These are phyloP conservation scores for Caenorhabditis brenneri DNA, from an alignment of 1,140 invertebrate genomes.

Conservation along the genomic window DNA sequence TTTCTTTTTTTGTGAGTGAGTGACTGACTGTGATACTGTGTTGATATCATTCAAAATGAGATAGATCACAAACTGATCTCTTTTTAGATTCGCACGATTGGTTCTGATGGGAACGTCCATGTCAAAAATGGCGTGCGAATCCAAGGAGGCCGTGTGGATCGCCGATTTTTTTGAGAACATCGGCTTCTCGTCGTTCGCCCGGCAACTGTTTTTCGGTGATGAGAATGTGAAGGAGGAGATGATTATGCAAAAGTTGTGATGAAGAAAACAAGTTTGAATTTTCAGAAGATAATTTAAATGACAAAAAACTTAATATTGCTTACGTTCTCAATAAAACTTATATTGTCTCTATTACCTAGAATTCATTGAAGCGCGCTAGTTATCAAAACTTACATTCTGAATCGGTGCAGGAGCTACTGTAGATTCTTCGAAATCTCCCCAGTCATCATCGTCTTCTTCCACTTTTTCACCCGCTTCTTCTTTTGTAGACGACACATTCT, in stretches of 20 bases:
- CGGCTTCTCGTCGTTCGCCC: conserved; percentile 64
- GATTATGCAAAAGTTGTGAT: background rate
- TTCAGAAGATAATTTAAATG: no score
- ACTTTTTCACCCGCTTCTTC: background rate
- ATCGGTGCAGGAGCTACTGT: background rate
- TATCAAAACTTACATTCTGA: background rate
- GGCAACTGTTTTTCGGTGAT: conserved; percentile 64
- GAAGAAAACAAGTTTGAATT: no score
- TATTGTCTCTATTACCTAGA: no score
- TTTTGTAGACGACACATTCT: background rate
- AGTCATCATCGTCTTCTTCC: background rate
- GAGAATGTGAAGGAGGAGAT: conserved; percentile 45
- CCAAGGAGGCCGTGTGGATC: conserved; percentile 69
- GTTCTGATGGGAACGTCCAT: conserved; percentile 68
- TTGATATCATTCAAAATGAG: background rate
- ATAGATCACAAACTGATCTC: background rate
- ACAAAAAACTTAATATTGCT: no score
- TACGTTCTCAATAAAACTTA: no score
- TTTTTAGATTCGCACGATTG: conserved; percentile 54
- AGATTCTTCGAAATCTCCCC: conserved; percentile 25
- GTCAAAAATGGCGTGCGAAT: conserved; percentile 69
- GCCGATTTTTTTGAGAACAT: conserved; percentile 70
- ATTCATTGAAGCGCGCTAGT: background rate
- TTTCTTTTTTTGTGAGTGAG: background rate
- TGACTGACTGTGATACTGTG: background rate